Evolutionary conservation across 2,797 vertebrate genomes (phyloP), one percentile per base, ranked within the genome.

Genomic region (Acanthis flammea): DNA sequence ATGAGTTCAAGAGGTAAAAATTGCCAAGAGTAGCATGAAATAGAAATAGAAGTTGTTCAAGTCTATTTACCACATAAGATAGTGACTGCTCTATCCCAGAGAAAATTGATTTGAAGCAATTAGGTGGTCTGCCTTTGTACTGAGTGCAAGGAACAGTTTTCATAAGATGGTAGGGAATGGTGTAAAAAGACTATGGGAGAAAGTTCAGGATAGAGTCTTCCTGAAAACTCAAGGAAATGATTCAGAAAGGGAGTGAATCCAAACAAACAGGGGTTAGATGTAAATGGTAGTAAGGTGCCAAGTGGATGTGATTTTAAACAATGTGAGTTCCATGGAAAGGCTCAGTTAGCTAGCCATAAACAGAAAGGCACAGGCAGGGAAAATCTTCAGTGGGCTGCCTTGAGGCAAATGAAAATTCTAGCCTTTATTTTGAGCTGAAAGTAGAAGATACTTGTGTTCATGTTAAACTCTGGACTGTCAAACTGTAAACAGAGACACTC

Each of bases 211-310:
- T 44, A 45, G 33, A 88, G 42, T 58, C 88, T 95, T 88, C 86
- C 90, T 86, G 91, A 86, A 91, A 95, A 88, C 66, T 89, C n/a
- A 75, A 94, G 94, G 92, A 95, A 96, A 91, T 95, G 47, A 91
- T 87, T 94, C 84, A 95, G 78, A 83, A 65, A 61, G 88, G 86
- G 84, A 95, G 53, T 45, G 65, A 95, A 95, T 94, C 88, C 68
- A 96, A 97, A 94, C 65, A 92, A 94, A 83, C 30, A 71, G 31
- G 24, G 30, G 22, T 44, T 92, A 91, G 88, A 91, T 97, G 35
- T 91, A 91, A 95, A 85, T 82, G 86, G 67, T 39, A 94, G 60
- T 74, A 51, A 88, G 31, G 78, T 89, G 81, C 74, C 92, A 95
- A 95, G 92, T 83, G 88, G 86, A 88, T 65, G 33, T 2, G 4